Base-by-base conservation (phyloP, 2,797 vertebrate genomes). In the Poeciliopsis presidionis region DNA sequence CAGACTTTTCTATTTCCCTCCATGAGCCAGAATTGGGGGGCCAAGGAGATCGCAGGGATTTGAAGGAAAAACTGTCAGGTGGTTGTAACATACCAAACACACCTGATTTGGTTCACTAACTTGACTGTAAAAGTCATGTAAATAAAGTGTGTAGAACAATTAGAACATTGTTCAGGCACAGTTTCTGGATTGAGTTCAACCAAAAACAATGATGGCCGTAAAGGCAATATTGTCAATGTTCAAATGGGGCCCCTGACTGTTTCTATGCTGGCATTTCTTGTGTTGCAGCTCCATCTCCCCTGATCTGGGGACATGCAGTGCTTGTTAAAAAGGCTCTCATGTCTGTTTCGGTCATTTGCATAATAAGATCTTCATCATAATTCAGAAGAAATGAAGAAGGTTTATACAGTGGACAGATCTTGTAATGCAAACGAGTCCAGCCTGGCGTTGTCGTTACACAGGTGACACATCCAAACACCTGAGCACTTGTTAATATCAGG, bases 231-330 rank as follows among this genome's bases (percentile, higher is more conserved):
- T 57, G 25, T 28, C 28, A 28, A 9, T 53, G 22, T 53, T 51
- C 22, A 25, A 57, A 11, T 11, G n/a, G 4, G 55, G 55, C 55
- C n/a, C n/a, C 55, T 57, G n/a, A 57, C 76, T 59, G 33, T 75
- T 81, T 81, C 3, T 73, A 28, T 73, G 73, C 69, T 41, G 49
- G 33, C 74, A 33, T 65, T 78, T 51, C 49, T 46, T 18, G 22
- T 45, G n/a, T 57, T 59, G 36, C 59, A 70, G 61, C 43, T 2
- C 36, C 12, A 20, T 11, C 7, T 76, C 73, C 43, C 16, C 22
- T 20, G 12, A 70, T 69, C 43, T 47, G 25, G 25, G 25, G 18
- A 33, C 51, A 6, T 28, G 18, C 1, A 25, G 55, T 20, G 51
- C 33, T 55, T 73, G 36, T 33, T 67, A 57, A 45, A 51, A 55